phyloP scores from a whole-genome alignment of 2,888 invertebrate species.

The Ischnura elegans region DNA sequence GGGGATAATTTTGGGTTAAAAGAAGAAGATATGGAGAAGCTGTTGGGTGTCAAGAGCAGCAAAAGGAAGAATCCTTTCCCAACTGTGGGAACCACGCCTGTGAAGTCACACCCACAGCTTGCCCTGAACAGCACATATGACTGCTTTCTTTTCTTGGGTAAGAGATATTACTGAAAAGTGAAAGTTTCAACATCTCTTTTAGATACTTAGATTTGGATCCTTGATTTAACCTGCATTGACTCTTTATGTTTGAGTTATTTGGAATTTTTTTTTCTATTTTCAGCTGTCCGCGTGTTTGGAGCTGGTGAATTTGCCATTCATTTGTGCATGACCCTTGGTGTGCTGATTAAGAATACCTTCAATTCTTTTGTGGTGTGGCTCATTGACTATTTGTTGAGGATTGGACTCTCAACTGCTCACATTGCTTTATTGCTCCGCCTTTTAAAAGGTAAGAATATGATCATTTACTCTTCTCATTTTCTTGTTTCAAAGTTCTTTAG shows the following conservation, averaged over 20 bases:
- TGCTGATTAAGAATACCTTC: constrained; percentile 77
- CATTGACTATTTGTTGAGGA: constrained; percentile 77
- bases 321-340: constrained; percentile 79
- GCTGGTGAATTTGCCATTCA: constrained; percentile 76
- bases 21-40: constrained; percentile 15
- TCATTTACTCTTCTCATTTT: background rate
- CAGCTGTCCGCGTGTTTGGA: constrained; percentile 81
- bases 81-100: background rate
- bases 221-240: no score
- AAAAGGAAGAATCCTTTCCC: background rate
- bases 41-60: background rate
- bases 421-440: constrained; percentile 81
- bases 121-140: constrained; percentile 73
- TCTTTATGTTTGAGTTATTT: no score
- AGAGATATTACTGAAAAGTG: constrained; percentile 72
- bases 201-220: no score
- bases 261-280: no score
- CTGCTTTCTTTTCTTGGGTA: constrained; percentile 78
- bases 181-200: background rate
- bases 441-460: constrained; percentile 80
- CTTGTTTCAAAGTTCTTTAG: no score
- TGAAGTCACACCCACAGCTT: constrained; percentile 36
- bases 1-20: constrained; percentile 77
- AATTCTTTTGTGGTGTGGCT: constrained; percentile 78
- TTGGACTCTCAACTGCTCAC: constrained; percentile 80